Evolutionary conservation across 2,888 invertebrate genomes (phyloP).

Genomic region (Luffia ferchaultella): DNA sequence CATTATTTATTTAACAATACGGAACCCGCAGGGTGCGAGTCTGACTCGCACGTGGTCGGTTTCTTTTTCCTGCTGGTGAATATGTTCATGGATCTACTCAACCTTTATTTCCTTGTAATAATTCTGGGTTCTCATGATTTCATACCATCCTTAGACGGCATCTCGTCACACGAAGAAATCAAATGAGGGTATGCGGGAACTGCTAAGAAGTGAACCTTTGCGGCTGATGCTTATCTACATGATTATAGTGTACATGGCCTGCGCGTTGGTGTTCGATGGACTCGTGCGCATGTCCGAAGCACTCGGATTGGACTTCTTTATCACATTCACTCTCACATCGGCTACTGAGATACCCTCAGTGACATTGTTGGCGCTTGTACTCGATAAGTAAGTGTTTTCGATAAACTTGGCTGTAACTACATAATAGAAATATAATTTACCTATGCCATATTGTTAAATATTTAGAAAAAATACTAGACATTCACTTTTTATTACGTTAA

Average conservation of each 20-base stretch:
- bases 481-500: background rate
- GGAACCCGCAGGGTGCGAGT: no score
- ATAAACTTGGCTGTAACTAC: no score
- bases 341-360: slow-evolving; percentile 56
- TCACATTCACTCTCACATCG: slow-evolving; percentile 49
- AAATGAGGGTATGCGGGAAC: slow-evolving; percentile 31
- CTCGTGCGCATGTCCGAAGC: slow-evolving; percentile 53
- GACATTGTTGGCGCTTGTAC: slow-evolving; percentile 36
- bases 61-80: no score
- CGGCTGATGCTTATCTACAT: slow-evolving; percentile 34
- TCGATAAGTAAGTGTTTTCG: slow-evolving; percentile 42
- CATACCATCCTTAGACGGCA: no score
- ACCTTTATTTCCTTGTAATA: no score
- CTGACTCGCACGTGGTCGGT: no score
- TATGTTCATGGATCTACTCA: no score
- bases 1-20: no score
- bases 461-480: no score
- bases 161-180: slow-evolving; percentile 35
- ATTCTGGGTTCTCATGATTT: no score
- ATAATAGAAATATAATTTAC: no score
- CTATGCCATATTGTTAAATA: no score
- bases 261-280: slow-evolving; percentile 48
- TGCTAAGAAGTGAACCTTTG: slow-evolving; percentile 34
- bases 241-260: slow-evolving; percentile 44
- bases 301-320: slow-evolving; percentile 50